Evolutionary conservation across 92 coral and sea anemone species (phyloP).

Genomic region (Paramuricea clavata): DNA sequence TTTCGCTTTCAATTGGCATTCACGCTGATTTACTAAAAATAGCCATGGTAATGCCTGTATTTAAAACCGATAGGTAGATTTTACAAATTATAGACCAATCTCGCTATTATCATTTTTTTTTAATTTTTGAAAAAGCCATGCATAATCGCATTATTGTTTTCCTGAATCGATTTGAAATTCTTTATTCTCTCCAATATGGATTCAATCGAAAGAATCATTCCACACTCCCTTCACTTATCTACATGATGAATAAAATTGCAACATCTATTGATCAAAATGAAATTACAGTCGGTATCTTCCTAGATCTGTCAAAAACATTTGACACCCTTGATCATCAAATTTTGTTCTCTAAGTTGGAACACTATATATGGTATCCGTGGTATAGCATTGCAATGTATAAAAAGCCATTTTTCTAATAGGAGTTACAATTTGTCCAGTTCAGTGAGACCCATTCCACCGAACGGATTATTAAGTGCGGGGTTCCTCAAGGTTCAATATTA

Average conservation of each 20-base stretch:
- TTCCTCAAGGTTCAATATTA: background rate
- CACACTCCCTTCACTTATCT: background rate
- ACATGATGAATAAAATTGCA: background rate
- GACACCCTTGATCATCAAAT: background rate
- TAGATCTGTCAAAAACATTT: background rate
- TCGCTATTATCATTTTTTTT: background rate
- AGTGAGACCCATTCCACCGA: too few relatives aligned
- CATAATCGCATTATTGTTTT: background rate
- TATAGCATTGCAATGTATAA: too few relatives aligned
- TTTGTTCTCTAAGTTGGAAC: too few relatives aligned
- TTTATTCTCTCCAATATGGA: background rate
- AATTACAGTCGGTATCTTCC: too few relatives aligned
- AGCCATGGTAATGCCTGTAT: constrained; percentile 1
- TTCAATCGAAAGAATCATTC: background rate
- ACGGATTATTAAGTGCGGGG: too few relatives aligned
- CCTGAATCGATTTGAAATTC: background rate
- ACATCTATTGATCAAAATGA: constrained; percentile 7
- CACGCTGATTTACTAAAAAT: background rate
- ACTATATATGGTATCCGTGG: too few relatives aligned
- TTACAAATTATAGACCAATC: constrained; percentile 19
- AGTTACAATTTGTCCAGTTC: too few relatives aligned
- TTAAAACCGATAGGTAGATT: background rate
- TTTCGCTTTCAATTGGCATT: too few relatives aligned
- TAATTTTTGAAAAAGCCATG: background rate
- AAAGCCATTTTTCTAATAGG: too few relatives aligned